phyloP scores from a whole-genome alignment of 2,113 vertebrate genomes.

The Craseonycteris thonglongyai region DNA sequence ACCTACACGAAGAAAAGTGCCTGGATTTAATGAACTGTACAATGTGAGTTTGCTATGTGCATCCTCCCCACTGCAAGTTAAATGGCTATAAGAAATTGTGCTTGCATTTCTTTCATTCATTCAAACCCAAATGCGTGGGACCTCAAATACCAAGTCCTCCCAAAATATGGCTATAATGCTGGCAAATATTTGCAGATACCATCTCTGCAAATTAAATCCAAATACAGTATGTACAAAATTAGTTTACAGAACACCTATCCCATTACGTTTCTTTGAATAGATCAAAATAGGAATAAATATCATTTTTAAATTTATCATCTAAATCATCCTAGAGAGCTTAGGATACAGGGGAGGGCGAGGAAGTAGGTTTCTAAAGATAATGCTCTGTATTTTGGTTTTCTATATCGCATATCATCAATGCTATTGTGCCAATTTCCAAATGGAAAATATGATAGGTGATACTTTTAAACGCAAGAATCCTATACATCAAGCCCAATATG shows the following conservation, averaged over 20 bases:
- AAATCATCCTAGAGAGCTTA: background rate
- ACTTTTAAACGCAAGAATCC: constrained; percentile 11
- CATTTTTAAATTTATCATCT: constrained; percentile 47
- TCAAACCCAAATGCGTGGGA: constrained; percentile 55
- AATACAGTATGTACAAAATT: constrained; percentile 73
- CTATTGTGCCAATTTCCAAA: constrained; percentile 15
- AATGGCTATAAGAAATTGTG: constrained; percentile 73
- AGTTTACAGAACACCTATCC: constrained; percentile 63
- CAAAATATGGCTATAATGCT: constrained; percentile 75
- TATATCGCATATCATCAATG: background rate
- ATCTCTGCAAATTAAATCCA: constrained; percentile 43
- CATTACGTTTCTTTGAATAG: constrained; percentile 29
- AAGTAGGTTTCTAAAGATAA: background rate
- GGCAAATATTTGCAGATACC: constrained; percentile 65
- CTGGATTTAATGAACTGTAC: no score
- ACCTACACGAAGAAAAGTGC: no score
- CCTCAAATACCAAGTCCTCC: constrained; percentile 57
- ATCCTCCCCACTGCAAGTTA: constrained; percentile 47
- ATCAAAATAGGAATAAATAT: constrained; percentile 34
- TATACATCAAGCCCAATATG: background rate
- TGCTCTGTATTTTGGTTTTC: constrained; percentile 26
- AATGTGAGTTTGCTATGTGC: background rate
- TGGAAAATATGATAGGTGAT: background rate
- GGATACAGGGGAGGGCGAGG: constrained; percentile 3
- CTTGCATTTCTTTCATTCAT: constrained; percentile 47